A percentile compares a stretch with the other conserved stretches of the same genome.
Evolutionary conservation across 2,113 vertebrate species (phyloP).

Genomic region (Odontophorus gujanensis): DNA sequence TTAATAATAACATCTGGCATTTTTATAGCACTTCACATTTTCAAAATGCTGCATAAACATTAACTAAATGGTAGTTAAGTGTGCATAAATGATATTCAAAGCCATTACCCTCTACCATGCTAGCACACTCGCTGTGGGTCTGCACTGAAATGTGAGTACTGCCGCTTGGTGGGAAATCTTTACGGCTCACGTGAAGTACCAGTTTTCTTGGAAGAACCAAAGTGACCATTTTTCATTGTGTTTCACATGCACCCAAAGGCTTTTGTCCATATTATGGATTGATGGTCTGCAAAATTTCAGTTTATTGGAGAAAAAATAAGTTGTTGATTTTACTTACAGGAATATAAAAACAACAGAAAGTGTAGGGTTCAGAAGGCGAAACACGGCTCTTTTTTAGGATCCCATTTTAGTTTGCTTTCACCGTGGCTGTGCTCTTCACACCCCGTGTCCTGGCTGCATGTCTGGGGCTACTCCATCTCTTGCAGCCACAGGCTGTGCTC

Average conservation of each 20-base stretch:
- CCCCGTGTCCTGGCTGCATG: not conserved
- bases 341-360: conserved; percentile 44
- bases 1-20: conserved; percentile 58
- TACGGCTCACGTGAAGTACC: conserved; percentile 50
- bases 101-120: conserved; percentile 49
- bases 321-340: conserved; percentile 65
- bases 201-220: conserved; percentile 54
- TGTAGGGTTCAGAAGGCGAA: conserved; percentile 4
- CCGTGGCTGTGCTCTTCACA: not conserved
- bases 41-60: conserved; percentile 65
- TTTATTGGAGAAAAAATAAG: conserved; percentile 65
- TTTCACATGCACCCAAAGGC: conserved; percentile 11
- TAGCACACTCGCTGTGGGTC: not conserved
- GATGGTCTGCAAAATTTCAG: conserved; percentile 70
- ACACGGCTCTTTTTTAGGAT: not conserved
- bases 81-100: conserved; percentile 59
- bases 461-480: not conserved
- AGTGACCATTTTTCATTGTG: conserved; percentile 68
- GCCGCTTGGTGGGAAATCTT: conserved; percentile 54
- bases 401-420: not conserved
- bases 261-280: conserved; percentile 68
- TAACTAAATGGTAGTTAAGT: conserved; percentile 68
- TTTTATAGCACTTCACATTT: conserved; percentile 59
- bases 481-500: not conserved
- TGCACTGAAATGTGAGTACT: not conserved